Evolutionary conservation across 2,113 vertebrate species (phyloP).

Genomic region (Pygoscelis antarcticus): DNA sequence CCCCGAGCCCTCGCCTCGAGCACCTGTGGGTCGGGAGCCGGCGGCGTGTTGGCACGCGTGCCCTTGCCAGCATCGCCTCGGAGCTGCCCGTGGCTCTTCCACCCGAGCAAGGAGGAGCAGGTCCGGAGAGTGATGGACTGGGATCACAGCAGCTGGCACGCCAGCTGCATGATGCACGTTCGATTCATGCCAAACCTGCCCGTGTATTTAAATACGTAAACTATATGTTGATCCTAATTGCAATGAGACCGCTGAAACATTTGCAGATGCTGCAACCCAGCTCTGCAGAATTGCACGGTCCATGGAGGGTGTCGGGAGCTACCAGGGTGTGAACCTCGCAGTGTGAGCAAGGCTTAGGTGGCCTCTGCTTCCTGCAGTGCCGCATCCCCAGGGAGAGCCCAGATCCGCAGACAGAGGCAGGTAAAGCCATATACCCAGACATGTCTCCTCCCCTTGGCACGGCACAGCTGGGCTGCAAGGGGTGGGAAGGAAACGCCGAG

Average conservation of each 20-base stretch:
- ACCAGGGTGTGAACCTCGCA: neutral
- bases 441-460: neutral
- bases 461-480: neutral
- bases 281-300: neutral
- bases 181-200: neutral
- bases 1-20: neutral
- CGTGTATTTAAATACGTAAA: fast-evolving
- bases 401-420: fast-evolving
- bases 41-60: fast-evolving
- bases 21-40: neutral
- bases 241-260: neutral
- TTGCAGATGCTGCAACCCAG: neutral
- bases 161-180: fast-evolving
- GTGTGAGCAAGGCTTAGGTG: fast-evolving
- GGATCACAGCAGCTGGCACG: neutral
- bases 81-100: neutral
- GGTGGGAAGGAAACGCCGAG: neutral
- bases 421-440: neutral
- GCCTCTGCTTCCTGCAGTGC: neutral
- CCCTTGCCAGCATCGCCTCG: neutral
- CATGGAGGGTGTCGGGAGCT: fast-evolving
- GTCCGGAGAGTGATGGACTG: fast-evolving
- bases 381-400: neutral
- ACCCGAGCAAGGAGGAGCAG: fast-evolving
- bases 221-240: neutral